Base-by-base conservation (phyloP, 2,888 invertebrate species). In the Fragum fragum region DNA sequence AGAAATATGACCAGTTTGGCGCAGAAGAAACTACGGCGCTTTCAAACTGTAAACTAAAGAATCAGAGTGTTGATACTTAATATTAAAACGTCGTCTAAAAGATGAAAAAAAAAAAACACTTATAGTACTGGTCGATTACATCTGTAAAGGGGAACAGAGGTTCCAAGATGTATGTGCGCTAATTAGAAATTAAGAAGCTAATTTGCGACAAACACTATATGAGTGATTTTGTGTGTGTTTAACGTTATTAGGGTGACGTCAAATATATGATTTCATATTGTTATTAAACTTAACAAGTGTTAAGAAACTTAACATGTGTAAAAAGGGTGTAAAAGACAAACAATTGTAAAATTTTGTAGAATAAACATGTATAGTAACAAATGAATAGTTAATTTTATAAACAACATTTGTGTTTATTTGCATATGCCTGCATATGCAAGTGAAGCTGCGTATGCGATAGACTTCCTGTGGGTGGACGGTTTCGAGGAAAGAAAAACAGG, bases 351-450 rank as follows among this genome's bases (percentile, higher is more conserved):
- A 5, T 36, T 36, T 36, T 47, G 47, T 47, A 47, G n/a, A 47
- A 47, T 14, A 18, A 47, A 47, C 14, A 47, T 47, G 47, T 47
- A 18, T 18, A 47, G 47, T 47, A 47, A 47, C 47, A n/a, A 47
- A 47, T 47, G 14, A 47, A 47, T 16, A 47, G n/a, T 47, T 6
- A 47, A 9, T 9, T 9, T 9, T 47, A 47, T 9, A 47, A 14
- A 47, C 47, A 18, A 9, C 14, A 16, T 47, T 14, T 47, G 14
- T 47, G 47, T 47, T 39, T 47, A 47, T 16, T 47, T 47, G 14
- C 16, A 47, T 47, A 47, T 16, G 47, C 47, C 47, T 47, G 47
- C 47, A 47, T 47, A 47, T 47, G 47, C 47, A 47, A 47, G 47
- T 47, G 2, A n/a, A 2, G 14, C 47, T 47, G 5, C 5, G 14